Evolutionary conservation across 2,888 invertebrate genomes (phyloP), one percentile per base, ranked within the genome.

Genomic region (Rhaphigaster nebulosa): DNA sequence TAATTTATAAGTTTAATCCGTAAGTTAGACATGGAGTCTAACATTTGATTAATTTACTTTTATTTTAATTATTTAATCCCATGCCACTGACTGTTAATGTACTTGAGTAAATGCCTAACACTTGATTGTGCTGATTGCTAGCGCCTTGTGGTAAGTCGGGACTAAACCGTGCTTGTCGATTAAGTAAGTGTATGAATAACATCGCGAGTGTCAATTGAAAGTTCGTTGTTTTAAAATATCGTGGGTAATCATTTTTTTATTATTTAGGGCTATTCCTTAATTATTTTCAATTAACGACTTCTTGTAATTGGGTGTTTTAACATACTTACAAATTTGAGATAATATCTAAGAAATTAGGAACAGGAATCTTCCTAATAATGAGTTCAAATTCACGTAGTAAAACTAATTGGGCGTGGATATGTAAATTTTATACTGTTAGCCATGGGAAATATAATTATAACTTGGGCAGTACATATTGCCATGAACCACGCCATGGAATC

Each of bases 361-460:
- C 65, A 65, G 65, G 29, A 76, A 76, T 76, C 70, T 76, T 38
- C 6, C 20, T 76, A 18, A 38, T 76, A 76, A 76, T 76, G 20
- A 38, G 70, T 23, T 23, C 70, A 76, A 65, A 76, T 76, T 76
- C 18, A 8, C 38, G 38, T 76, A 76, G 34, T 38, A 76, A 76
- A 38, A 76, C 38, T 76, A 76, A 76, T 76, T 76, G 23, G 10
- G 34, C 5, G 34, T 10, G 34, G 70, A 38, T 76, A 76, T 76
- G 70, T 76, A 38, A 76, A 76, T 76, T 76, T 38, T 1, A 76
- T 76, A 38, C 38, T 76, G 38, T 34, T 76, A 76, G 38, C 70
- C 70, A 76, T 76, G 70, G 70, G 70, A 76, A 76, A 38, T 23
- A 76, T 76, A 76, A 76, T 76, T 76, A 38, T 76, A 10, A 38